Percentiles rank a stretch among this genome's conserved stretches.
Conservation (phyloP, 2,888 invertebrate genomes). For the Patella pellucida region DNA sequence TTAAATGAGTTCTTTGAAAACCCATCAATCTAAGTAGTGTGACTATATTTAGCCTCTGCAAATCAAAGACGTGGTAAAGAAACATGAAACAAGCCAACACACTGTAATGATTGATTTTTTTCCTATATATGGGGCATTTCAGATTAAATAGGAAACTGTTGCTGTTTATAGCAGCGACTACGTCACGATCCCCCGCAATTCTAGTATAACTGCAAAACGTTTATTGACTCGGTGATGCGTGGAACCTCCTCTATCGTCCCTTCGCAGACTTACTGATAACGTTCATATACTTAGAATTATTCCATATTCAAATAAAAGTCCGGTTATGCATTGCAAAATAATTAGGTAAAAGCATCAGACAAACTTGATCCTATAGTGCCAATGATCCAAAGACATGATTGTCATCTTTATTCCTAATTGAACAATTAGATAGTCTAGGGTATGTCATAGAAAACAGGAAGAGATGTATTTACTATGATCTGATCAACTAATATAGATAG, state of each 20-base stretch:
- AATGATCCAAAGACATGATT: neutral
- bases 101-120: neutral
- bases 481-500: neutral
- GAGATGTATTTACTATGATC: neutral
- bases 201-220: too few relatives aligned
- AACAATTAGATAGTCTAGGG: conserved; percentile 5
- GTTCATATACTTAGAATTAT: neutral
- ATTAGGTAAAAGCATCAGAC: conserved; percentile 1
- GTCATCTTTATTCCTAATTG: conserved; percentile 3
- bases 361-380: neutral
- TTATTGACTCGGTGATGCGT: too few relatives aligned
- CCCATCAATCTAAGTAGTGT: too few relatives aligned
- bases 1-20: too few relatives aligned
- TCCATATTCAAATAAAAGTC: neutral
- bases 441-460: conserved; percentile 3
- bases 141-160: conserved; percentile 8
- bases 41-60: too few relatives aligned
- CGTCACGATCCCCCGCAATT: conserved; percentile 11
- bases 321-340: neutral
- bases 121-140: neutral
- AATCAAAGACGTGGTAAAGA: too few relatives aligned
- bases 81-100: too few relatives aligned
- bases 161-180: neutral
- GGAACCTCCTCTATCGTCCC: too few relatives aligned
- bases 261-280: too few relatives aligned